Conservation (phyloP, 2,888 invertebrate genomes). For the Allophyes oxyacanthae region DNA sequence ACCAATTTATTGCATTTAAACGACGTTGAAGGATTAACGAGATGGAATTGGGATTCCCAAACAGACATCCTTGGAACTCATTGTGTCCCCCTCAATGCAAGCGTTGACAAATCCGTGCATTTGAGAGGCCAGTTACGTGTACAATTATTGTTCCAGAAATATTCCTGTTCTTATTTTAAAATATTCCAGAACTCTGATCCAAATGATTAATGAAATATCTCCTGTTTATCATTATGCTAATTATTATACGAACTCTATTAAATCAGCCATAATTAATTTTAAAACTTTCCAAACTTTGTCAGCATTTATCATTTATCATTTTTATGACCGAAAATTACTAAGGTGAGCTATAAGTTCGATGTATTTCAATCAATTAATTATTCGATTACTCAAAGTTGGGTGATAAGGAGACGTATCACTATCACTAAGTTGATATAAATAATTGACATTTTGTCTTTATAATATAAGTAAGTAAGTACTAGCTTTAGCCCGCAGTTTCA, state of each 20-base stretch:
- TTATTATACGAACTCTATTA: slow-evolving; percentile 28
- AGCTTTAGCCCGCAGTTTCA: too few relatives aligned
- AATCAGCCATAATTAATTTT: slow-evolving; percentile 20
- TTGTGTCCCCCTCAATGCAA: slow-evolving; percentile 33
- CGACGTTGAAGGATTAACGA: slow-evolving; percentile 39
- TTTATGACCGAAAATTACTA: slow-evolving; percentile 42
- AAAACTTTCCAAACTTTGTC: slow-evolving; percentile 11
- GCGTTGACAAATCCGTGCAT: slow-evolving; percentile 35
- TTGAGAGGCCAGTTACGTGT: slow-evolving; percentile 32
- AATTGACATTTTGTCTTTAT: slow-evolving; percentile 9
- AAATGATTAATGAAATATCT: background rate
- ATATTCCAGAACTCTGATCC: too few relatives aligned
- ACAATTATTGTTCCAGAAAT: slow-evolving; percentile 36
- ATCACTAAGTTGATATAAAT: slow-evolving; percentile 23
- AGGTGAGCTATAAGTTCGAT: slow-evolving; percentile 20
- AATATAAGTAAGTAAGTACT: too few relatives aligned
- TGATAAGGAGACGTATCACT: slow-evolving; percentile 6
- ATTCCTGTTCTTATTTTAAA: slow-evolving; percentile 1
- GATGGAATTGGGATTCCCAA: slow-evolving; percentile 29
- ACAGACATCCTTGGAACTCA: slow-evolving; percentile 33
- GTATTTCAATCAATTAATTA: slow-evolving; percentile 34
- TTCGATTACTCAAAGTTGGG: slow-evolving; percentile 19
- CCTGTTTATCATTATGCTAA: slow-evolving; percentile 13
- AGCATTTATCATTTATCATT: slow-evolving; percentile 37
- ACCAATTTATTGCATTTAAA: slow-evolving; percentile 36